Evolutionary conservation across 2,888 invertebrate genomes (phyloP).

Genomic region (Mechanitis mazaeus): DNA sequence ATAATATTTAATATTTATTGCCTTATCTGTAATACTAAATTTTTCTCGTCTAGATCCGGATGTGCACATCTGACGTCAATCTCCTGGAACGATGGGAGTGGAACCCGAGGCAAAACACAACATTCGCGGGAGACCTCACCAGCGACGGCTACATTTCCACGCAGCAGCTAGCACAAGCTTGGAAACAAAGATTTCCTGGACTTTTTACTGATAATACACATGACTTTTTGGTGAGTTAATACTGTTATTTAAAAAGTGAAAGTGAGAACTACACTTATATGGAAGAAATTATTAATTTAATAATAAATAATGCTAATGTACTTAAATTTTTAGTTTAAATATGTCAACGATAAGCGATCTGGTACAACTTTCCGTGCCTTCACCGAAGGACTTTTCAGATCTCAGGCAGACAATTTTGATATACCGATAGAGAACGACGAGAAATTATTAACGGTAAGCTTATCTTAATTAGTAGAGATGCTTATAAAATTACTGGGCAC

Average conservation of each 20-base stretch:
- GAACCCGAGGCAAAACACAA: constrained; percentile 76
- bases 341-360: constrained; percentile 76
- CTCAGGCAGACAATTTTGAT: constrained; percentile 56
- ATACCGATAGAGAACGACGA: constrained; percentile 65
- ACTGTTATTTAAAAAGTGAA: no score
- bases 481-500: background rate
- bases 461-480: no score
- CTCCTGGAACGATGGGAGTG: constrained; percentile 81
- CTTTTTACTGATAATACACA: constrained; percentile 75
- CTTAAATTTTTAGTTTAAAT: constrained; percentile 78
- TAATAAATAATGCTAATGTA: background rate
- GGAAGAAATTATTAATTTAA: constrained; percentile 1
- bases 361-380: constrained; percentile 79
- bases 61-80: constrained; percentile 82
- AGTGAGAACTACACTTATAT: background rate
- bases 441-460: constrained; percentile 49
- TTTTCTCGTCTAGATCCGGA: constrained; percentile 56
- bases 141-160: constrained; percentile 80
- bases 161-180: constrained; percentile 80
- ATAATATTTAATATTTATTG: no score
- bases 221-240: constrained; percentile 72
- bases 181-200: constrained; percentile 79
- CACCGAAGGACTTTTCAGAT: constrained; percentile 80
- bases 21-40: no score
- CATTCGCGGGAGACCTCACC: constrained; percentile 79